phyloP scores from a whole-genome alignment of 1,140 invertebrate species.

The Microplitis mediator region DNA sequence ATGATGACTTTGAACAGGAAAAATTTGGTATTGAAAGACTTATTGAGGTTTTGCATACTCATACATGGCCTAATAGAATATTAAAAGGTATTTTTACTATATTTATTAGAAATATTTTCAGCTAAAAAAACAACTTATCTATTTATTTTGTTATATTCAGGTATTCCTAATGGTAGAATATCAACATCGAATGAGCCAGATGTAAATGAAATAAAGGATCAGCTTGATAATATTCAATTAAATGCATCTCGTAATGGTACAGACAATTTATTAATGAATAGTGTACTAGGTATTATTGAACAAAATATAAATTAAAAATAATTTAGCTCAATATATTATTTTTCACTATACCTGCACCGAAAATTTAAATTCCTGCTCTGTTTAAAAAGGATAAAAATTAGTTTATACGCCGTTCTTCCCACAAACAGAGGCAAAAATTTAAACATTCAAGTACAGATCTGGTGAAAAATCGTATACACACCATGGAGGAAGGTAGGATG shows the following conservation, averaged over 20 bases:
- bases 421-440: too few relatives aligned
- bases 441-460: too few relatives aligned
- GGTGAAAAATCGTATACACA: too few relatives aligned
- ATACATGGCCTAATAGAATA: conserved; percentile 77
- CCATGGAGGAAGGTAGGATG: too few relatives aligned
- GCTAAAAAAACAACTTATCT: background rate
- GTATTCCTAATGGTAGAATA: conserved; percentile 17
- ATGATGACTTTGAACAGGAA: conserved; percentile 65
- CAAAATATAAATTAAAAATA: conserved; percentile 2
- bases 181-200: conserved; percentile 33
- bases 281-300: conserved; percentile 46
- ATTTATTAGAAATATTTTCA: background rate
- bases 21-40: conserved; percentile 74
- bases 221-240: conserved; percentile 51
- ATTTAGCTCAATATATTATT: background rate
- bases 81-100: conserved; percentile 66
- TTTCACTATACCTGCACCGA: too few relatives aligned
- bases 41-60: conserved; percentile 76
- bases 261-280: conserved; percentile 48
- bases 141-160: conserved; percentile 1
- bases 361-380: too few relatives aligned
- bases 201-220: conserved; percentile 47
- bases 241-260: conserved; percentile 36
- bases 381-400: too few relatives aligned
- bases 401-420: too few relatives aligned